These are phyloP conservation scores for Cromileptes altivelis DNA, from an alignment of 2,113 vertebrate species.

Conservation along the genomic window DNA sequence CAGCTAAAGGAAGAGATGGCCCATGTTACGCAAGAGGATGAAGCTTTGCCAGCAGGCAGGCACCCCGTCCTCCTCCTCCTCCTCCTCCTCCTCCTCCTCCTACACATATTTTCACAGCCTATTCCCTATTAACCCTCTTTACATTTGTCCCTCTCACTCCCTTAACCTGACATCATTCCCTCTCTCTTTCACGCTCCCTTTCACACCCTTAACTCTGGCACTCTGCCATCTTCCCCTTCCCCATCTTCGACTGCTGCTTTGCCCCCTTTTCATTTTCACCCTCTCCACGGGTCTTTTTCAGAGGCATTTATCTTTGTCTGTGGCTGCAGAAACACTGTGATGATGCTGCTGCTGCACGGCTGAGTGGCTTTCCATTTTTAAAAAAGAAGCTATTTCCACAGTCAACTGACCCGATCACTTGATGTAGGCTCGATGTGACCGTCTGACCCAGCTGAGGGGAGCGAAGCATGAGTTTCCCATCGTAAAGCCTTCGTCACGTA, in stretches of 20 bases:
- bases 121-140: slow-evolving; percentile 67
- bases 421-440: slow-evolving; percentile 16
- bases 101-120: slow-evolving; percentile 68
- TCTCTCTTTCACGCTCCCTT: slow-evolving; percentile 4
- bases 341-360: slow-evolving; percentile 4
- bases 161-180: slow-evolving; percentile 24
- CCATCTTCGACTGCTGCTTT: background rate
- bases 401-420: slow-evolving; percentile 21
- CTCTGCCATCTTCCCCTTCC: background rate
- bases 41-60: slow-evolving; percentile 78
- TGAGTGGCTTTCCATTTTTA: slow-evolving; percentile 23
- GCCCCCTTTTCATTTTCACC: slow-evolving; percentile 15
- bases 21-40: slow-evolving; percentile 88
- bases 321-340: slow-evolving; percentile 4
- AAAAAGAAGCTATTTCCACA: slow-evolving; percentile 15
- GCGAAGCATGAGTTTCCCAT: slow-evolving; percentile 12
- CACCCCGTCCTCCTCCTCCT: slow-evolving; percentile 40
- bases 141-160: slow-evolving; percentile 45
- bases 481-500: slow-evolving; percentile 9
- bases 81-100: slow-evolving; percentile 40
- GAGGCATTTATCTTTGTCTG: slow-evolving; percentile 33
- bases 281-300: background rate
- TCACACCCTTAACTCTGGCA: slow-evolving; percentile 35
- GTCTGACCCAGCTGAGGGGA: slow-evolving; percentile 12
- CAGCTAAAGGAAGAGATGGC: slow-evolving; percentile 85